Evolutionary conservation across 2,113 vertebrate genomes (phyloP), one percentile per base, ranked within the genome.

Genomic region (Meles meles): DNA sequence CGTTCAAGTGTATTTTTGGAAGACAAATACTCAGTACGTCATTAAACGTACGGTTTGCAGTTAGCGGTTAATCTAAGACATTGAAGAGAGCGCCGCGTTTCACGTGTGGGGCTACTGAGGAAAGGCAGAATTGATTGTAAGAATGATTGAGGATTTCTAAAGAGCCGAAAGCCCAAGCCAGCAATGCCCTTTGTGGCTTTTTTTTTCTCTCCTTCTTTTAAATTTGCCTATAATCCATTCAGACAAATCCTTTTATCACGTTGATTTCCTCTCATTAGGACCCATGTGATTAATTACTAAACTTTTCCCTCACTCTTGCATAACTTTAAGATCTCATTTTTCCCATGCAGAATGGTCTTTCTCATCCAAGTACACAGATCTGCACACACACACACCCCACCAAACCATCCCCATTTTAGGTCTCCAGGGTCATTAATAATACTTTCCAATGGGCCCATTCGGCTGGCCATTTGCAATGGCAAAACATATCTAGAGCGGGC

Each of bases 21-120:
- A 98, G 98, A 99, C 98, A 98, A 98, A 98, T 98, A 98, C 96
- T 98, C 97, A 1, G 98, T 98, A 98, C 59, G 96, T 96, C 81
- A 39, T 97, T 98, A 98, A 98, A 98, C 76, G 97, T 98, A 98
- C 72, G 91, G 96, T 74, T 84, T 97, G 98, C 97, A 74, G 76
- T 97, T 49, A 93, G 98, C 0, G 42, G 96, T 98, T 98, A 98
- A 98, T 98, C 98, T 94, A 57, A 97, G 96, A 85, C 98, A 94
- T 18, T 18, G 96, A 96, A 7, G 96, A 94, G 95, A 63, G 29
- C 89, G 69, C 86, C 0, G 0, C 15, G 82, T 63, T 97, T 93
- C 97, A 92, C 63, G 6, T 74, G 5, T 67, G 12, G 69, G 5
- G 95, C 98, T 96, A 77, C 81, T 98, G 98, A 98, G 98, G 98